Conservation (phyloP, 2,888 invertebrate species). For the Terebella lapidaria region DNA sequence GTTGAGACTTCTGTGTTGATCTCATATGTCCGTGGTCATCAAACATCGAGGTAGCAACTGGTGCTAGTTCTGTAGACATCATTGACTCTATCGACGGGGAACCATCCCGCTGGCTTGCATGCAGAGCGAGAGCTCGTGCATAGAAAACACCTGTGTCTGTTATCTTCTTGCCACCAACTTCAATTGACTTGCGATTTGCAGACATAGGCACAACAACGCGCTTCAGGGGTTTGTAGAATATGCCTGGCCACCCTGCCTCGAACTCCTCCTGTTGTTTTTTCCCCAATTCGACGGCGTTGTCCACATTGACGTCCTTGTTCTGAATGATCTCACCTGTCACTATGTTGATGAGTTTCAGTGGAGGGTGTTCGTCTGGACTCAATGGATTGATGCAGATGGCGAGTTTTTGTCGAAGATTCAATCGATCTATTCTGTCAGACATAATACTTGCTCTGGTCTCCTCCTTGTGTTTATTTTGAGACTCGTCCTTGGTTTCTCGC, state of each 20-base stretch:
- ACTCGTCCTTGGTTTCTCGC: neutral
- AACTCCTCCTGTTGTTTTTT: constrained; percentile 10
- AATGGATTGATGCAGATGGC: constrained; percentile 16
- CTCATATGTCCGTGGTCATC: constrained; percentile 3
- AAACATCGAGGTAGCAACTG: constrained; percentile 7
- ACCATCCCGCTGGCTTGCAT: constrained; percentile 1
- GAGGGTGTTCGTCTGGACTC: constrained; percentile 11
- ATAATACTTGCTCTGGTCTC: constrained; percentile 13
- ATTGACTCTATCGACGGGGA: constrained; percentile 1
- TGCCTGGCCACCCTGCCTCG: constrained; percentile 16
- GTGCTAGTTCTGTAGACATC: constrained; percentile 3
- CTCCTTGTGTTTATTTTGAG: constrained; percentile 19
- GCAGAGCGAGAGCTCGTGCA: constrained; percentile 5
- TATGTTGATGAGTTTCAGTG: constrained; percentile 9
- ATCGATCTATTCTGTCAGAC: constrained; percentile 14
- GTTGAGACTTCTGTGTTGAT: constrained; percentile 1
- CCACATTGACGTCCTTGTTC: constrained; percentile 13
- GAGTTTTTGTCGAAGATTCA: constrained; percentile 14
- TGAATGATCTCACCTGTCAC: constrained; percentile 11
- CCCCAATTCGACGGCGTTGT: constrained; percentile 15
- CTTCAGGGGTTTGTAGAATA: constrained; percentile 14
- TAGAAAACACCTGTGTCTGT: constrained; percentile 7
- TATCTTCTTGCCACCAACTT: constrained; percentile 10
- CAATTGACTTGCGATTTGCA: constrained; percentile 10
- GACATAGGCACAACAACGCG: constrained; percentile 9